Percentiles rank a stretch among this genome's conserved stretches.
Conservation (phyloP, 2,888 invertebrate genomes). For the Tortricodes alternella region DNA sequence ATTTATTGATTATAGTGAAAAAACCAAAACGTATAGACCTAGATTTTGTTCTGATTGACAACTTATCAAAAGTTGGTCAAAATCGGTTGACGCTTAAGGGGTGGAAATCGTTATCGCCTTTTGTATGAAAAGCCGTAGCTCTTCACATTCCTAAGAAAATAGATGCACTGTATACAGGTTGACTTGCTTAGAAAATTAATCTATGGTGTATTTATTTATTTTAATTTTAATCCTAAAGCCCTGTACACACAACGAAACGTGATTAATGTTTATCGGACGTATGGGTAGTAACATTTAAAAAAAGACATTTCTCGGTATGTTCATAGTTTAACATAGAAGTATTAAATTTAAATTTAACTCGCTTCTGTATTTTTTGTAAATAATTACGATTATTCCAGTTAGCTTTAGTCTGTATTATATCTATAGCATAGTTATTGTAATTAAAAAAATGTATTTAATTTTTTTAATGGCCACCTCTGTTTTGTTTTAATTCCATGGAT, state of each 20-base stretch:
- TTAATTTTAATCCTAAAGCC: constrained; percentile 34
- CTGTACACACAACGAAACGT: constrained; percentile 48
- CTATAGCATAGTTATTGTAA: constrained; percentile 64
- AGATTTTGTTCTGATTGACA: too few relatives aligned
- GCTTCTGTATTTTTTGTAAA: constrained; percentile 73
- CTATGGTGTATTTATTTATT: constrained; percentile 26
- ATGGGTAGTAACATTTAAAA: constrained; percentile 38
- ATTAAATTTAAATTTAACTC: constrained; percentile 35
- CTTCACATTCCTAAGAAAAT: too few relatives aligned
- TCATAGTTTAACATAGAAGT: constrained; percentile 31
- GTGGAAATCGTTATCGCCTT: too few relatives aligned
- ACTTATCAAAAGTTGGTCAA: too few relatives aligned
- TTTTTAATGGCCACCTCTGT: constrained; percentile 50
- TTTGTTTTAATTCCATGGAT: constrained; percentile 33
- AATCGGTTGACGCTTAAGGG: too few relatives aligned
- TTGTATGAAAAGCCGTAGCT: too few relatives aligned
- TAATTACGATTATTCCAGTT: constrained; percentile 75
- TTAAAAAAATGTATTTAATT: constrained; percentile 59
- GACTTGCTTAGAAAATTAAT: background rate
- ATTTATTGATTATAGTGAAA: too few relatives aligned
- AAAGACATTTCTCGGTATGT: constrained; percentile 36
- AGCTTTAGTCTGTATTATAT: constrained; percentile 77
- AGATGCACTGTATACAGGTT: background rate
- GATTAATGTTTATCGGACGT: constrained; percentile 41
- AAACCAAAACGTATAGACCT: too few relatives aligned